phyloP scores from a whole-genome alignment of 2,797 vertebrate species.

The Neomorphus geoffroyi region DNA sequence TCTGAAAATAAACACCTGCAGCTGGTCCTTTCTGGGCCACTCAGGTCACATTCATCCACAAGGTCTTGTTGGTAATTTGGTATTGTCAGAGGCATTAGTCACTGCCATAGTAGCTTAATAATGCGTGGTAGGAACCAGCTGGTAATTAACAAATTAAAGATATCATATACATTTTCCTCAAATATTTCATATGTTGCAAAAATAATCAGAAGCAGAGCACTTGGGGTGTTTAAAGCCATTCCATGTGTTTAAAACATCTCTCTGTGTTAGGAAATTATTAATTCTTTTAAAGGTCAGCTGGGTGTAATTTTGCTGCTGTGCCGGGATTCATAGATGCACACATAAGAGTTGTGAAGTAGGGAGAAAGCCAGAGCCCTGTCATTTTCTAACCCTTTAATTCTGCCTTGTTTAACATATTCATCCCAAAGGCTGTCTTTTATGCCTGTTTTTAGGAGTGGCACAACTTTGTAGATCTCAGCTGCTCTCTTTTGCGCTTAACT shows the following conservation, averaged over 20 bases:
- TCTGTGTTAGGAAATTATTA: background rate
- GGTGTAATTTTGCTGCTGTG: background rate
- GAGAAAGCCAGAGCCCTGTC: background rate
- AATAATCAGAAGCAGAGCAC: background rate
- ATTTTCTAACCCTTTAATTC: background rate
- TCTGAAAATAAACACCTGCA: slow-evolving; percentile 39
- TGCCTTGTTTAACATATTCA: background rate
- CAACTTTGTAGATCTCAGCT: background rate
- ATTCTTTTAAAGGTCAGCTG: background rate
- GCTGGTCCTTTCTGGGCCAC: slow-evolving; percentile 28
- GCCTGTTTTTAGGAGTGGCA: background rate
- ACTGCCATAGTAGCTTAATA: slow-evolving; percentile 31
- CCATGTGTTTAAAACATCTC: background rate
- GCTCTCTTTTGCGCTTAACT: background rate
- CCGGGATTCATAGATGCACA: background rate
- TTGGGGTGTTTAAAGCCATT: background rate
- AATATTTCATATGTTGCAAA: slow-evolving; percentile 2
- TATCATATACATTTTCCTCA: slow-evolving; percentile 14
- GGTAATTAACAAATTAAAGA: slow-evolving; percentile 56
- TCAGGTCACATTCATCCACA: slow-evolving; percentile 70
- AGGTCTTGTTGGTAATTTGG: slow-evolving; percentile 46
- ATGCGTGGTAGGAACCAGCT: background rate
- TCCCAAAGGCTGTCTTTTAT: background rate
- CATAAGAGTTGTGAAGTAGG: background rate
- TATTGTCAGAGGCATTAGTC: slow-evolving; percentile 55